These are phyloP conservation scores for Proteles cristata DNA, from an alignment of 2,113 vertebrate species.

Conservation along the genomic window DNA sequence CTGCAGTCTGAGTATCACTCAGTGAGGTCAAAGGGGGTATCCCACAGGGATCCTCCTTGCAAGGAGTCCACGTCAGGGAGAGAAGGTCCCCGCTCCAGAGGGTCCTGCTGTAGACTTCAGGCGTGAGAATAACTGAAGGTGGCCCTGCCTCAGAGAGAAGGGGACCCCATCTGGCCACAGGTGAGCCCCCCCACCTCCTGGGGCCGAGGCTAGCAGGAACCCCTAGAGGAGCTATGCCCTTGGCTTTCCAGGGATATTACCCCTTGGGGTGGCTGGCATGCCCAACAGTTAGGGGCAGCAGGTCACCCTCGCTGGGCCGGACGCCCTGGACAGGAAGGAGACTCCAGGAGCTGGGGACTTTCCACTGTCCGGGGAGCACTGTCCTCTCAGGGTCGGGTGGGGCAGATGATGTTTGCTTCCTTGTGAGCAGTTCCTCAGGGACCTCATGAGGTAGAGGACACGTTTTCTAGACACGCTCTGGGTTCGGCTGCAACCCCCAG, in stretches of 20 bases:
- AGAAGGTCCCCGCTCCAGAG: not conserved
- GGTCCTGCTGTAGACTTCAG: not conserved
- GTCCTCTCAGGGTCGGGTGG: not conserved
- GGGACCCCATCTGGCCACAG: not conserved
- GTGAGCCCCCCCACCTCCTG: not conserved
- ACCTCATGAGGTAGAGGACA: not conserved
- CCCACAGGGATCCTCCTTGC: not conserved
- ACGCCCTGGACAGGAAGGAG: not conserved
- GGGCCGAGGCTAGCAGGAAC: not conserved
- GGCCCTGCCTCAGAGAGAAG: not conserved
- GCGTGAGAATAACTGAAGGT: too few species aligned
- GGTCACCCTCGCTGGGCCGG: not conserved
- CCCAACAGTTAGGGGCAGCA: too few species aligned
- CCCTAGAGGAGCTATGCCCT: not conserved
- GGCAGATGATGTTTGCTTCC: not conserved
- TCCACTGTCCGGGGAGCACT: rapidly evolving
- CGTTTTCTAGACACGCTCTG: not conserved
- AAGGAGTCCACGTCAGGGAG: not conserved
- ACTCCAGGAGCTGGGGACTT: rapidly evolving
- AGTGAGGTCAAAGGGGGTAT: not conserved
- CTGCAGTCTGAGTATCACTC: not conserved
- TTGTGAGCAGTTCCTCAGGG: not conserved
- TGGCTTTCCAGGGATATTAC: not conserved
- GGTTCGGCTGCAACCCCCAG: too few species aligned
- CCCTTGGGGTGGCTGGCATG: not conserved